Evolutionary conservation across 2,888 invertebrate genomes (phyloP).

Genomic region (Abscondita cerata): DNA sequence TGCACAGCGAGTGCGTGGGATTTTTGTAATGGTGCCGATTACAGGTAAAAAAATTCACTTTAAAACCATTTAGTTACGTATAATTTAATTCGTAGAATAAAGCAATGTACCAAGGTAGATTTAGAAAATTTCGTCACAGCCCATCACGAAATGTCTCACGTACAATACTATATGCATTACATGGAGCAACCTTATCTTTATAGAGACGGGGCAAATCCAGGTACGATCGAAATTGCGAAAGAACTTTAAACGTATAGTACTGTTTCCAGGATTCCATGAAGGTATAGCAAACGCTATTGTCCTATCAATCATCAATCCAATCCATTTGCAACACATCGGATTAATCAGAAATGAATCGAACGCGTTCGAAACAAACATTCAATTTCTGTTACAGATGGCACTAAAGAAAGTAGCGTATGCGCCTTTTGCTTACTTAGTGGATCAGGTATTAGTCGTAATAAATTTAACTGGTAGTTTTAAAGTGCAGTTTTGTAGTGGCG

Average conservation of each 20-base stretch:
- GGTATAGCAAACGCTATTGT: constrained; percentile 83
- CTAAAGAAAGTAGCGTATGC: constrained; percentile 79
- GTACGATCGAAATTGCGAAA: constrained; percentile 55
- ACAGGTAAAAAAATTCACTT: constrained; percentile 64
- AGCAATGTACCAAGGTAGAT: constrained; percentile 81
- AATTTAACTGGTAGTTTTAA: background rate
- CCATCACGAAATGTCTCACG: constrained; percentile 85
- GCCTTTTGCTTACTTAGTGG: constrained; percentile 81
- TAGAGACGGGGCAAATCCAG: constrained; percentile 83
- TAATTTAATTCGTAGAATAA: constrained; percentile 65
- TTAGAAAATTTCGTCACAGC: constrained; percentile 79
- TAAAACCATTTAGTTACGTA: background rate
- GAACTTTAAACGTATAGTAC: too few relatives aligned
- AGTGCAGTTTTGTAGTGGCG: constrained; percentile 68
- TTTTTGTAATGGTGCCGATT: constrained; percentile 83
- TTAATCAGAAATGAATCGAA: constrained; percentile 72
- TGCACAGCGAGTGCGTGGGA: constrained; percentile 86
- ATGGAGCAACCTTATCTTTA: constrained; percentile 77
- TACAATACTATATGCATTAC: constrained; percentile 83
- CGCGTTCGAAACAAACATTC: constrained; percentile 75
- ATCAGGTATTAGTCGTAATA: constrained; percentile 64
- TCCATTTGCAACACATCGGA: constrained; percentile 76
- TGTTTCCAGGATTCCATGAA: constrained; percentile 80
- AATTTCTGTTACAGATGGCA: constrained; percentile 80
- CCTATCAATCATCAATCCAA: constrained; percentile 78